Evolutionary conservation across 2,113 vertebrate species (phyloP).

Genomic region (Marmota monax): DNA sequence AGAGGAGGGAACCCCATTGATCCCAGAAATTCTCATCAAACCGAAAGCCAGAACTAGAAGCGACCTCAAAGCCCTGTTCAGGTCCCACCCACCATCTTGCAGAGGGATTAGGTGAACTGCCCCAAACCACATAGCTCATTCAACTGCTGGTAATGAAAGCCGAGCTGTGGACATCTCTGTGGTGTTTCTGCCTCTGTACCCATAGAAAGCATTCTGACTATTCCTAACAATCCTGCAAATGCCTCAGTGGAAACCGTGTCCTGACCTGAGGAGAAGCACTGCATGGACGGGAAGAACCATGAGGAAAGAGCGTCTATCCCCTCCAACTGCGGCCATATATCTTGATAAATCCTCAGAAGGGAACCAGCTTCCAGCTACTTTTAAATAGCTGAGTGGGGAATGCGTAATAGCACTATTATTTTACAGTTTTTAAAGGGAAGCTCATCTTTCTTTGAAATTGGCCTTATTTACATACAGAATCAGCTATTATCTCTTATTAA

Average conservation of each 20-base stretch:
- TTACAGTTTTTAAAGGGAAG: conserved; percentile 47
- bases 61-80: fast-evolving
- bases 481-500: conserved; percentile 45
- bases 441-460: conserved; percentile 68
- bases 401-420: conserved; percentile 34
- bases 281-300: background rate
- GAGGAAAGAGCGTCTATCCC: background rate
- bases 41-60: background rate
- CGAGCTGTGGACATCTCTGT: background rate
- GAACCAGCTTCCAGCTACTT: background rate
- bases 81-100: background rate
- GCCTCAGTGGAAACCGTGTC: too few relatives aligned
- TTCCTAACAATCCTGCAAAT: background rate
- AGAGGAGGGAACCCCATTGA: background rate
- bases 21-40: background rate
- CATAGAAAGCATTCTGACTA: background rate
- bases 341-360: conserved; percentile 22
- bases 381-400: conserved; percentile 16
- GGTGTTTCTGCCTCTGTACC: background rate
- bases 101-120: background rate
- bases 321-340: fast-evolving
- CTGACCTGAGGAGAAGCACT: background rate
- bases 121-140: background rate
- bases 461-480: conserved; percentile 42
- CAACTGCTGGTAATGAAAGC: background rate